Conservation (phyloP, 2,113 vertebrate genomes). For the Microcebus lehilahytsara region DNA sequence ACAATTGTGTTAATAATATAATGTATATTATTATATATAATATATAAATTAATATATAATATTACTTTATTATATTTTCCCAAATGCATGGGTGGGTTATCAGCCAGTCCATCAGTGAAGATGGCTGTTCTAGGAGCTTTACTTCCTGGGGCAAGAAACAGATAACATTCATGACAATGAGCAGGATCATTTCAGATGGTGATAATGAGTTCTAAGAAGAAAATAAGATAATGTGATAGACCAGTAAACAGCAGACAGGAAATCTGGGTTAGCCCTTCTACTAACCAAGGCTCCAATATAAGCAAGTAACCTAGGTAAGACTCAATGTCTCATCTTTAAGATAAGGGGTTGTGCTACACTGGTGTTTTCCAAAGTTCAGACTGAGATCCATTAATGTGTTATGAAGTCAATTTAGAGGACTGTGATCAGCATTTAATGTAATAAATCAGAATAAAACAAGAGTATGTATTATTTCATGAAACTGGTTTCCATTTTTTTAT, state of each 20-base stretch:
- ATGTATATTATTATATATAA: no score
- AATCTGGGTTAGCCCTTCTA: not conserved
- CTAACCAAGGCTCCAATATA: not conserved
- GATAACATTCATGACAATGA: not conserved
- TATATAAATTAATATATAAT: no score
- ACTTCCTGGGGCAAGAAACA: not conserved
- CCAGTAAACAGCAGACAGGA: not conserved
- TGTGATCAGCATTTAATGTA: not conserved
- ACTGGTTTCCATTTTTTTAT: not conserved
- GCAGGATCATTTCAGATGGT: not conserved
- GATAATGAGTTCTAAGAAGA: not conserved
- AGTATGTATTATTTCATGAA: not conserved
- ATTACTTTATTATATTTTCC: no score
- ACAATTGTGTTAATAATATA: no score
- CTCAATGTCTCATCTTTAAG: not conserved
- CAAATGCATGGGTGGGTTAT: not conserved
- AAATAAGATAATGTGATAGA: conserved; percentile 29
- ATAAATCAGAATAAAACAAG: not conserved
- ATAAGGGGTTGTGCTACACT: not conserved
- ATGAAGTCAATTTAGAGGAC: not conserved
- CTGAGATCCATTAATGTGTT: not conserved
- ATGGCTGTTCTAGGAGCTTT: not conserved
- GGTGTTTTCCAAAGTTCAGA: not conserved
- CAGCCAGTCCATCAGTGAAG: not conserved
- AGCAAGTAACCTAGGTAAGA: not conserved